Evolutionary conservation across 2,113 vertebrate genomes (phyloP), one percentile per base, ranked within the genome.

Genomic region (Hystrix cristata): DNA sequence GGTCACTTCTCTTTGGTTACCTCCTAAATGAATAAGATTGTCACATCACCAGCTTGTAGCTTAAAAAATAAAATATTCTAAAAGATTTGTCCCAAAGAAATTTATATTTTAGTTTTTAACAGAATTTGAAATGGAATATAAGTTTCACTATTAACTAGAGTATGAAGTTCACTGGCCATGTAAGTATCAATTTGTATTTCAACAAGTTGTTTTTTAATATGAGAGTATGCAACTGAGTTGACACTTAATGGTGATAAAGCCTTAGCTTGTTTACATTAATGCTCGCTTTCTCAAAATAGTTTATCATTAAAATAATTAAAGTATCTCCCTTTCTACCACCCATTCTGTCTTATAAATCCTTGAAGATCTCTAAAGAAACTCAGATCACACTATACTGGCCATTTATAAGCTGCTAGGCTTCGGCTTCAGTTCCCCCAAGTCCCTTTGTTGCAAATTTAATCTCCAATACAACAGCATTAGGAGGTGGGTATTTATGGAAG

Each of bases 211-310:
- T 59, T 86, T 64, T 48, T 57, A 48, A 80, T 12, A n/a, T 82
- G n/a, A 62, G 15, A 0, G 4, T 64, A 13, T 94, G 48, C 27
- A 76, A 90, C 4, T 87, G 57, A 83, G 67, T 34, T 91, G 34
- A 93, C 25, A 81, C 64, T 90, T 71, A 38, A 82, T 79, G 88
- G 23, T 89, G 7, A 25, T 65, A 78, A 86, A 14, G 78, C 1
- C 13, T 83, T 90, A 59, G 53, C 29, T 94, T 71, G 60, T 79
- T 86, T 64, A 78, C 53, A 89, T 34, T 34, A 87, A 87, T 76
- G 65, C 31, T 86, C 72, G 18, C 23, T 95, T 74, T 95, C 60
- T 95, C 65, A 46, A 82, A 91, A 91, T 78, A 78, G 83, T 51
- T 27, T 78, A 43, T 85, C 43, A 62, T 71, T 62, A 87, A 92